Percentiles rank a stretch among this genome's conserved stretches.
phyloP scores from a whole-genome alignment of 1,140 invertebrate genomes.

The Nomia melanderi region DNA sequence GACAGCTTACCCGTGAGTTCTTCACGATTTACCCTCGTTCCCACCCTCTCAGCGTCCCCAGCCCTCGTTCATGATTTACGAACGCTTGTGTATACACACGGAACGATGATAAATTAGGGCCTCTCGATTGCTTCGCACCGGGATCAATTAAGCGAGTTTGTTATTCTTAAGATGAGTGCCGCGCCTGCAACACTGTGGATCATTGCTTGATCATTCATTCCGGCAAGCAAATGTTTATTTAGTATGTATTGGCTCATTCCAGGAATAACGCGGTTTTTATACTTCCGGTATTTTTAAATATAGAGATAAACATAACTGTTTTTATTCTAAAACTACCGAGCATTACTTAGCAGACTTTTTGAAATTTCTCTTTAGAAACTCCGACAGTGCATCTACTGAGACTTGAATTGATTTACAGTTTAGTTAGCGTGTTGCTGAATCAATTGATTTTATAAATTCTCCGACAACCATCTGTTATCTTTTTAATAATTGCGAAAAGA shows the following conservation, averaged over 20 bases:
- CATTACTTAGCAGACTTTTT: no score
- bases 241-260: no score
- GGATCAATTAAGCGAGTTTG: conserved; percentile 44
- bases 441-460: no score
- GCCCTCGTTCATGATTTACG: background rate
- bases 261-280: conserved; percentile 2
- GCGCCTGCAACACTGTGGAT: conserved; percentile 6
- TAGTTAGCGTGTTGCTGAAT: no score
- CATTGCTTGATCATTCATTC: background rate
- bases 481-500: no score
- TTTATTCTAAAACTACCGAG: no score
- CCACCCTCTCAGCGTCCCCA: background rate
- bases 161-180: conserved; percentile 20
- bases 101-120: conserved; percentile 29
- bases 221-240: conserved; percentile 16
- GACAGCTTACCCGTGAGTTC: background rate
- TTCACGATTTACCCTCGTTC: background rate
- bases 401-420: no score
- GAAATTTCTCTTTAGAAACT: no score
- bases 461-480: no score
- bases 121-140: conserved; percentile 23
- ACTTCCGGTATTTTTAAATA: no score
- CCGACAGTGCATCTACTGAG: no score
- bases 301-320: no score
- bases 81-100: background rate